Percentiles rank a stretch among this genome's conserved stretches.
Evolutionary conservation across 2,797 vertebrate genomes (phyloP).

Genomic region (Smutsia temminckii): DNA sequence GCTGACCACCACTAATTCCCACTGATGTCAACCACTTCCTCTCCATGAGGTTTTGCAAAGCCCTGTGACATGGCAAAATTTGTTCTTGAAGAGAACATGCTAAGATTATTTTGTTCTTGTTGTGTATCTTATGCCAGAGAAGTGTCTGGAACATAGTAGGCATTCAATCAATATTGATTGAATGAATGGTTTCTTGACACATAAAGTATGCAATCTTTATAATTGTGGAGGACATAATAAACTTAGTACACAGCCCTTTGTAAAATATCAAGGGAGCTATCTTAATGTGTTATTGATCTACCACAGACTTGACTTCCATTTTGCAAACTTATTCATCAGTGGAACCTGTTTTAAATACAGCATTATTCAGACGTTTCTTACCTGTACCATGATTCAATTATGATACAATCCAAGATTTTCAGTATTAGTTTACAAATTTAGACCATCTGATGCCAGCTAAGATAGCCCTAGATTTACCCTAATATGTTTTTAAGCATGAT

Average conservation of each 20-base stretch:
- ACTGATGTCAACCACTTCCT: constrained; percentile 39
- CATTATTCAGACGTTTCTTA: background rate
- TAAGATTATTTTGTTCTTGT: background rate
- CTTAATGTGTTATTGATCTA: background rate
- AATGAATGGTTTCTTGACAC: background rate
- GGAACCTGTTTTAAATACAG: background rate
- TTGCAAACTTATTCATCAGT: background rate
- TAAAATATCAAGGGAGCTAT: background rate
- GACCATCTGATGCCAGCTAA: background rate
- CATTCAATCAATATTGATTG: background rate
- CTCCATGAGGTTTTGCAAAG: constrained; percentile 5
- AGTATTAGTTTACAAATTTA: background rate
- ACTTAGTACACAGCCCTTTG: background rate
- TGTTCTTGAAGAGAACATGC: background rate
- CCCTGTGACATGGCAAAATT: background rate
- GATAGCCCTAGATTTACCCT: background rate
- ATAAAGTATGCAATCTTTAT: background rate
- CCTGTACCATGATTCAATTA: background rate
- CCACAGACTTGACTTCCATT: background rate
- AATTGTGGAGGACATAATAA: constrained; percentile 24
- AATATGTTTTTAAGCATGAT: background rate
- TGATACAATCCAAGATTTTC: background rate
- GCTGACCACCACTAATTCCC: background rate
- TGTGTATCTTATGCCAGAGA: background rate
- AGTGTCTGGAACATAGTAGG: background rate